These are phyloP conservation scores for Benthosema pterotum DNA, from an alignment of 2,797 vertebrate species.

Conservation along the genomic window DNA sequence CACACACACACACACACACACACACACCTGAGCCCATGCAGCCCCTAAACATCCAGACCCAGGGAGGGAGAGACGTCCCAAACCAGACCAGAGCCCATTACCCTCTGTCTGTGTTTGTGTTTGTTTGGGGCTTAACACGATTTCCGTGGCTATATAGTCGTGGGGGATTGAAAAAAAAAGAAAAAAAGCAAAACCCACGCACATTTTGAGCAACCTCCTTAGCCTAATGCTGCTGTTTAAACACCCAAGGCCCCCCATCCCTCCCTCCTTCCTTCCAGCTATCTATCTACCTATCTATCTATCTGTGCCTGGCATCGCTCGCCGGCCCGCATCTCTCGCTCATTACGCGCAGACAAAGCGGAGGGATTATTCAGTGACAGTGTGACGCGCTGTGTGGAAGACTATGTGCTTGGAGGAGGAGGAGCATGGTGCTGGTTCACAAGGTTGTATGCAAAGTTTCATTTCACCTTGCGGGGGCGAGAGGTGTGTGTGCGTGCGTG, in stretches of 20 bases:
- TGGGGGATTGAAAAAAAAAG: conserved; percentile 25
- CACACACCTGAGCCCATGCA: neutral
- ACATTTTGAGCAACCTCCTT: conserved; percentile 58
- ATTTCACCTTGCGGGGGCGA: conserved; percentile 53
- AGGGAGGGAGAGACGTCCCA: conserved; percentile 29
- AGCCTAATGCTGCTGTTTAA: conserved; percentile 63
- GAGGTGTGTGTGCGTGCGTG: conserved; percentile 5
- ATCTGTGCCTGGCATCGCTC: conserved; percentile 47
- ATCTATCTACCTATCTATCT: too few relatives aligned
- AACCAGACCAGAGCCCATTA: conserved; percentile 50
- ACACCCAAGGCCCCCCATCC: conserved; percentile 46
- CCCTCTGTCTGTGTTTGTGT: conserved; percentile 57
- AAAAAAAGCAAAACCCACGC: too few relatives aligned
- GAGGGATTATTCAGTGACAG: conserved; percentile 66
- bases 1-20: too few relatives aligned
- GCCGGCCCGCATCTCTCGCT: conserved; percentile 29
- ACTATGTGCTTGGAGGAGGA: conserved; percentile 31
- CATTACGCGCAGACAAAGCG: conserved; percentile 60
- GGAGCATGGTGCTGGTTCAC: conserved; percentile 43
- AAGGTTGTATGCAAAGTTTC: conserved; percentile 66
- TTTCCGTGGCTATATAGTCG: conserved; percentile 48
- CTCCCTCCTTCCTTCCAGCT: conserved; percentile 43
- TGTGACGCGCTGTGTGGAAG: conserved; percentile 26
- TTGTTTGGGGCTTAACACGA: conserved; percentile 59
- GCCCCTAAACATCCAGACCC: conserved; percentile 16